These are phyloP conservation scores for Drosophila pseudoananassae DNA, from an alignment of 1,140 invertebrate species.

Conservation along the genomic window DNA sequence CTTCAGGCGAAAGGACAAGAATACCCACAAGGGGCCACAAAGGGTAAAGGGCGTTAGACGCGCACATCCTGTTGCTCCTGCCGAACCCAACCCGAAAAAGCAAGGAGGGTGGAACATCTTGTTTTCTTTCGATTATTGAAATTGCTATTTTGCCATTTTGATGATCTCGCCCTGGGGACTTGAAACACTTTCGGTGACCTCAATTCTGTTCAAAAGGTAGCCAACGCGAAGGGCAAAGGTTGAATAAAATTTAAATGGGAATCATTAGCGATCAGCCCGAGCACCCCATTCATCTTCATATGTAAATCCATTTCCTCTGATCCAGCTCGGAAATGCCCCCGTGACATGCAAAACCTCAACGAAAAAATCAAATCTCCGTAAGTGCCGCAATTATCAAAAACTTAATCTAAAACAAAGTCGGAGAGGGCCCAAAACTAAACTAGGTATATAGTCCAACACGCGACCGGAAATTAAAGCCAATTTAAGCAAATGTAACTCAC, in stretches of 20 bases:
- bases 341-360: slow-evolving; percentile 70
- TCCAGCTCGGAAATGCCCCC: slow-evolving; percentile 61
- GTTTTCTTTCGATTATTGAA: slow-evolving; percentile 83
- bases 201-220: slow-evolving; percentile 58
- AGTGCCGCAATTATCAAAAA: slow-evolving; percentile 68
- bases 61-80: slow-evolving; percentile 46
- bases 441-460: slow-evolving; percentile 56
- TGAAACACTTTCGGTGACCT: slow-evolving; percentile 46
- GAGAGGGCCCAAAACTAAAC: slow-evolving; percentile 10
- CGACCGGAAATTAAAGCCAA: slow-evolving; percentile 80
- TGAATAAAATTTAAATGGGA: slow-evolving; percentile 55
- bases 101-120: slow-evolving; percentile 55
- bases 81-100: not conserved
- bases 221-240: slow-evolving; percentile 16
- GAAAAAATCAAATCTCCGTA: slow-evolving; percentile 43
- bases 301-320: slow-evolving; percentile 78
- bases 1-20: slow-evolving; percentile 51
- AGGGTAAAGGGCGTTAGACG: slow-evolving; percentile 19
- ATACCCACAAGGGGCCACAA: slow-evolving; percentile 28
- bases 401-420: slow-evolving; percentile 66
- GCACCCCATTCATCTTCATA: slow-evolving; percentile 72
- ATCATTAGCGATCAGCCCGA: slow-evolving; percentile 26
- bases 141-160: slow-evolving; percentile 65
- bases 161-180: slow-evolving; percentile 63
- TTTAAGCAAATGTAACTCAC: slow-evolving; percentile 66